phyloP scores from a whole-genome alignment of 2,797 vertebrate species.

The Chanos chanos region DNA sequence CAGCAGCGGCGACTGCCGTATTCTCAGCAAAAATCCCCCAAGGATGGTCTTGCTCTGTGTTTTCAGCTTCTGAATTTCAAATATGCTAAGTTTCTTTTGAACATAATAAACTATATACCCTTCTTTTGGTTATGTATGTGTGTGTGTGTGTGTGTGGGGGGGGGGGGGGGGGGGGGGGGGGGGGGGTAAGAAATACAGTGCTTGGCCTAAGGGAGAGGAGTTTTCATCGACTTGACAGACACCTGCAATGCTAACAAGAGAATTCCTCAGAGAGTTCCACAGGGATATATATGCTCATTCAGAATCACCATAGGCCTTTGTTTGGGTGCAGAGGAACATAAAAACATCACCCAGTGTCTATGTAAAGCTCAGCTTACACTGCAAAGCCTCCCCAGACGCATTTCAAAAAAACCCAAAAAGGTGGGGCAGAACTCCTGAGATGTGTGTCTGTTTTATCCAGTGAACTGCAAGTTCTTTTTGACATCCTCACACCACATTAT shows the following conservation, averaged over 20 bases:
- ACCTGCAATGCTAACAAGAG: slow-evolving; percentile 10
- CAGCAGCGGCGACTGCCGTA: too few species aligned
- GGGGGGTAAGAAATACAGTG: too few species aligned
- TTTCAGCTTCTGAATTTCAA: too few species aligned
- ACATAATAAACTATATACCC: too few species aligned
- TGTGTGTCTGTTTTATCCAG: slow-evolving; percentile 14
- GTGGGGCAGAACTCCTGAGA: slow-evolving; percentile 30
- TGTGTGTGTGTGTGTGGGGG: too few species aligned
- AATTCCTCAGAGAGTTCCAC: not conserved
- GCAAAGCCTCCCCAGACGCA: slow-evolving; percentile 11
- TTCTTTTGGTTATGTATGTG: too few species aligned
- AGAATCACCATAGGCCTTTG: slow-evolving; percentile 20
- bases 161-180: too few species aligned
- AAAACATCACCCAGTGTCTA: slow-evolving; percentile 25
- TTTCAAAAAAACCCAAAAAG: not conserved
- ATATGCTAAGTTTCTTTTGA: too few species aligned
- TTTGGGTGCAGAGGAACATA: slow-evolving; percentile 25
- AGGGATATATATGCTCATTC: not conserved
- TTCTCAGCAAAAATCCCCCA: too few species aligned
- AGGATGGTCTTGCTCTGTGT: too few species aligned
- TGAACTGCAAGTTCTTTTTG: slow-evolving; percentile 22
- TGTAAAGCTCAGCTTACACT: slow-evolving; percentile 22
- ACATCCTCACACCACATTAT: too few species aligned
- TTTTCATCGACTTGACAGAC: slow-evolving; percentile 9
- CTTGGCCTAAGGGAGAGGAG: not conserved